Evolutionary conservation across 2,888 invertebrate species (phyloP).

Genomic region (Drosophila aldrichi): DNA sequence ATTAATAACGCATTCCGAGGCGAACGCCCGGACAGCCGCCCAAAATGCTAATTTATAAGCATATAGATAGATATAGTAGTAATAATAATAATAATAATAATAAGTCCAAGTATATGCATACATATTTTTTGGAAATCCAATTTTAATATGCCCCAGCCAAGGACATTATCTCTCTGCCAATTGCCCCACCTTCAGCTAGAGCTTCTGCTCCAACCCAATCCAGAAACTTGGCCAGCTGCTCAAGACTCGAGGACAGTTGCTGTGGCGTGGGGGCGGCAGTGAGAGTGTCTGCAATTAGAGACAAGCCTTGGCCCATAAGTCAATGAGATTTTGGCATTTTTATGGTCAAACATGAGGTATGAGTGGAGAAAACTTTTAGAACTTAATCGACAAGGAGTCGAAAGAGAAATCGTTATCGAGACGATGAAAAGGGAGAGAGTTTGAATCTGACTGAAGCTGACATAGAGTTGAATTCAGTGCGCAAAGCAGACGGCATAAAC

Average conservation of each 20-base stretch:
- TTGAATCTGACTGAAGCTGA: neutral
- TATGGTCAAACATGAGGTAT: slow-evolving; percentile 57
- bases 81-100: slow-evolving; percentile 56
- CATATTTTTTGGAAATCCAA: slow-evolving; percentile 53
- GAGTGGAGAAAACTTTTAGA: neutral
- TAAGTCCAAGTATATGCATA: slow-evolving; percentile 25
- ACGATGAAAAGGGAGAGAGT: neutral
- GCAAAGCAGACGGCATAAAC: neutral
- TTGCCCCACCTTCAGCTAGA: slow-evolving; percentile 14
- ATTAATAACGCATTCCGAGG: slow-evolving; percentile 83
- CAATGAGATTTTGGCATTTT: slow-evolving; percentile 83
- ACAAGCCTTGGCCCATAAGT: slow-evolving; percentile 71
- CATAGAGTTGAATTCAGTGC: neutral
- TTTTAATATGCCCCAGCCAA: slow-evolving; percentile 62
- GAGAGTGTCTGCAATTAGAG: slow-evolving; percentile 45
- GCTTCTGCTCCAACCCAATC: too few relatives aligned
- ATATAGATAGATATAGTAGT: slow-evolving; percentile 62
- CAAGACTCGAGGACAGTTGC: neutral
- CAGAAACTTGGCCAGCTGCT: slow-evolving; percentile 19
- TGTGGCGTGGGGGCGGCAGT: neutral
- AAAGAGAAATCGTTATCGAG: neutral
- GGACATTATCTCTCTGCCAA: slow-evolving; percentile 55
- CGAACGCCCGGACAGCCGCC: slow-evolving; percentile 58
- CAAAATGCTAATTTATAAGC: slow-evolving; percentile 75
- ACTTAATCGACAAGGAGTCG: neutral